A percentile compares a stretch with the other conserved stretches of the same genome.
phyloP scores from a whole-genome alignment of 2,113 vertebrate genomes.

The Rhombomys opimus region DNA sequence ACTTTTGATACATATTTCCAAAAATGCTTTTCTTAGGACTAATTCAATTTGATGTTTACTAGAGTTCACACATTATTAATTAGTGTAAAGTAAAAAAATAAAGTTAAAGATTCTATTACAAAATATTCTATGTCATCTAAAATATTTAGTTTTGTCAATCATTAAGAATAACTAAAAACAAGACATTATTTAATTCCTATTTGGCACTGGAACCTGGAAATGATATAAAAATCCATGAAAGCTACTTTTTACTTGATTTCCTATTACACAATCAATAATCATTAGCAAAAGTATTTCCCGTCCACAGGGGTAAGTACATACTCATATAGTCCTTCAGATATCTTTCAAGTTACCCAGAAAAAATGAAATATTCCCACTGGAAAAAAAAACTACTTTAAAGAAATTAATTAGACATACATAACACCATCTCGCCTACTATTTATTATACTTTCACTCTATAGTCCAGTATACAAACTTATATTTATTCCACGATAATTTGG shows the following conservation, averaged over 20 bases:
- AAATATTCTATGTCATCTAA: background rate
- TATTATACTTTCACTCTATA: background rate
- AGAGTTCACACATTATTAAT: background rate
- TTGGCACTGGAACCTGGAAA: background rate
- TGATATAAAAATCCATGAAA: background rate
- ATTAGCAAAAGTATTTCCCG: background rate
- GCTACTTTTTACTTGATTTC: background rate
- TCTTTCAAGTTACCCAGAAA: conserved; percentile 11
- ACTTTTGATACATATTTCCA: background rate
- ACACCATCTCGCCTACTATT: background rate
- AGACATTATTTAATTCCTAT: background rate
- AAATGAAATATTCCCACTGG: background rate
- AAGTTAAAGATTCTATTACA: background rate
- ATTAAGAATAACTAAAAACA: conserved; percentile 7
- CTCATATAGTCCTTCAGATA: background rate
- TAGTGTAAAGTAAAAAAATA: background rate
- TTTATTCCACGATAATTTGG: background rate
- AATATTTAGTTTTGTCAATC: conserved; percentile 1
- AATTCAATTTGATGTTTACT: background rate
- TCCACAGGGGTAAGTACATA: background rate
- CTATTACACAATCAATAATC: background rate
- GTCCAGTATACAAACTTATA: background rate
- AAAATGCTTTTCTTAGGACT: background rate
- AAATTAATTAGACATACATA: background rate
- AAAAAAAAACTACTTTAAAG: background rate